Evolutionary conservation across 2,888 invertebrate genomes (phyloP), one percentile per base, ranked within the genome.

Genomic region (Rhingia rostrata): DNA sequence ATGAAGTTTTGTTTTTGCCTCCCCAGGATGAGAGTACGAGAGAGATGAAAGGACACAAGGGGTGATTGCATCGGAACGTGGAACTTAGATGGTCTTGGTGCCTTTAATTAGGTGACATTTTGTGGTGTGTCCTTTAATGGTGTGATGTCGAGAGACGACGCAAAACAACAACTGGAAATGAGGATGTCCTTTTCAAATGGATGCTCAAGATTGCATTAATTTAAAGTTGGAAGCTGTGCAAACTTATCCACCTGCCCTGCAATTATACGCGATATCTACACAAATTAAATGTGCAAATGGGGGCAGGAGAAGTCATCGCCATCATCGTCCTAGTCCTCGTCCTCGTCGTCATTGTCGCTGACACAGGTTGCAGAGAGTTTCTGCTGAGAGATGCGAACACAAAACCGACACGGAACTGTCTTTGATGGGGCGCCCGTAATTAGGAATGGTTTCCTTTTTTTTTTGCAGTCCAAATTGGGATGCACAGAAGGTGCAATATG

Each of bases 191-290:
- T 75, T 81, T 75, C 64, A 61, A 75, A 75, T 39, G 53, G 22
- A 37, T 58, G 69, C 79, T 83, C 67, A 83, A 83, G 83, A 74
- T 74, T 69, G 79, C 64, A 73, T 74, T 83, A 73, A 79, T 74
- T 83, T 73, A 67, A 79, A 79, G 56, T 49, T 78, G 56, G 47
- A 7, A 83, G 45, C 67, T 43, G 22, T 3, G 53, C 22, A 67
- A 83, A 78, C 43, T 32, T 56, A 73, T 63, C 72, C 72, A 64
- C 45, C 69, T 54, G 81, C 70, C 47, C 39, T 35, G 54, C 79
- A 73, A 66, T 73, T 80, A 61, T 69, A 77, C 53, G 45, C 60
- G 37, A 67, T 49, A 58, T 73, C 79, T 79, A 79, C 78, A 73
- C 79, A 83, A 83, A 83, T 83, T 83, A 67, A 83, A 83, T 83